These are phyloP conservation scores for Pachycephus smyrnensis DNA, from an alignment of 2,888 invertebrate species.

Conservation along the genomic window DNA sequence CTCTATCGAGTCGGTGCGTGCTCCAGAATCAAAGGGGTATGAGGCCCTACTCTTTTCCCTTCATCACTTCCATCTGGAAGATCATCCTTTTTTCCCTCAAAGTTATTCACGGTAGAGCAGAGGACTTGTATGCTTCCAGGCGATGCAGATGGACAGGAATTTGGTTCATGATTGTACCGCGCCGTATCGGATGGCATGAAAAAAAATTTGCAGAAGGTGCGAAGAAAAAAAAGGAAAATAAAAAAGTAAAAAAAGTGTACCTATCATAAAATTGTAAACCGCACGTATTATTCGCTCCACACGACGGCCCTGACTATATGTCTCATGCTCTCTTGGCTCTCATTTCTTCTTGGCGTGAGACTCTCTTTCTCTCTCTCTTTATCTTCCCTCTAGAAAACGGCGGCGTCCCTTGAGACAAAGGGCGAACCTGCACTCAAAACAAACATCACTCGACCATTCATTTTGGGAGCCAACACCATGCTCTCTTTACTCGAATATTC, in stretches of 20 bases:
- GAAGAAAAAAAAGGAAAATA: constrained; percentile 21
- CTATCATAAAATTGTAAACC: background rate
- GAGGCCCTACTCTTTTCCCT: background rate
- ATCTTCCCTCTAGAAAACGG: constrained; percentile 23
- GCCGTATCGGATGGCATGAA: background rate
- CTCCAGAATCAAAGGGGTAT: background rate
- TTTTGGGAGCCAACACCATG: constrained; percentile 21
- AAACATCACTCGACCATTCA: constrained; percentile 59
- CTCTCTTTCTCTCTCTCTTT: background rate
- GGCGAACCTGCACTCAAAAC: constrained; percentile 63
- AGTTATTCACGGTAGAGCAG: background rate
- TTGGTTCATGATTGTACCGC: background rate
- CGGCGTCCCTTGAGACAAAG: constrained; percentile 58
- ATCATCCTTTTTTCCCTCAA: background rate
- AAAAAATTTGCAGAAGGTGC: constrained; percentile 23
- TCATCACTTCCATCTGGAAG: background rate
- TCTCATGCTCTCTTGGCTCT: background rate
- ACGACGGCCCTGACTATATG: background rate
- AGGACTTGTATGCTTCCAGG: background rate
- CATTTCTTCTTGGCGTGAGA: background rate
- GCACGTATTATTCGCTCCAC: background rate
- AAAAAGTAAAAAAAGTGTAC: constrained; percentile 26
- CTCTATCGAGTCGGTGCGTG: constrained; percentile 37
- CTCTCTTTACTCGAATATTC: constrained; percentile 3
- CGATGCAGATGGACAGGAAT: background rate